Base-by-base conservation (phyloP, 2,797 vertebrate species). In the Stomatorhinus walkeri region DNA sequence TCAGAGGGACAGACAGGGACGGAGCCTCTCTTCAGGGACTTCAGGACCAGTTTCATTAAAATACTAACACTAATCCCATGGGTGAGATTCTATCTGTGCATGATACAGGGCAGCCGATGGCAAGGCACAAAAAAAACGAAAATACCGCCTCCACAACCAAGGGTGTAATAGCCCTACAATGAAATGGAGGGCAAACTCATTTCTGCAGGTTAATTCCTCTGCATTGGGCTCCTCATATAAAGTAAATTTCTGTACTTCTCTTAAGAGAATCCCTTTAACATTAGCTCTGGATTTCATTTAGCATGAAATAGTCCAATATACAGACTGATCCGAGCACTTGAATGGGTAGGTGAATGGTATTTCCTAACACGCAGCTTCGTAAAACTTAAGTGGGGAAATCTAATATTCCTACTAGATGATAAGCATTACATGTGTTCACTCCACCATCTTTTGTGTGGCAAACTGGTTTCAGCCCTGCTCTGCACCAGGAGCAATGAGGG, bases 151-250 rank as follows among this genome's bases (percentile, higher is more conserved):
- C 19, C 56, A 64, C 36, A 61, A 87, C 89, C 76, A 9, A 12
- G 72, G 89, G 88, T 92, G 88, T 93, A 93, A 94, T 94, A 91
- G 91, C 88, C 90, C 91, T 89, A 89, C 89, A 92, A 89, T 92
- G 92, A 93, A 89, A 92, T 68, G 88, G 87, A 91, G 93, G 91
- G 90, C 91, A 87, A 84, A 89, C 86, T 88, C 86, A 81, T 81
- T 92, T 90, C 93, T 90, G 87, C 90, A 93, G 94, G 93, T 94
- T 93, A 95, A 94, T 92, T 89, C 88, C 89, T n/a, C 52, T 91
- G 91, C 91, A 92, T 85, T 89, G 88, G 46, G 12, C 89, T 90
- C 86, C 48, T 84, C 89, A 43, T 88, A 91, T 89, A 46, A 90
- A 87, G 89, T 86, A 51, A n/a, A 84, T 46, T 59, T 88, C 89